Conservation (phyloP, 2,113 vertebrate genomes). For the Alethe castanea region DNA sequence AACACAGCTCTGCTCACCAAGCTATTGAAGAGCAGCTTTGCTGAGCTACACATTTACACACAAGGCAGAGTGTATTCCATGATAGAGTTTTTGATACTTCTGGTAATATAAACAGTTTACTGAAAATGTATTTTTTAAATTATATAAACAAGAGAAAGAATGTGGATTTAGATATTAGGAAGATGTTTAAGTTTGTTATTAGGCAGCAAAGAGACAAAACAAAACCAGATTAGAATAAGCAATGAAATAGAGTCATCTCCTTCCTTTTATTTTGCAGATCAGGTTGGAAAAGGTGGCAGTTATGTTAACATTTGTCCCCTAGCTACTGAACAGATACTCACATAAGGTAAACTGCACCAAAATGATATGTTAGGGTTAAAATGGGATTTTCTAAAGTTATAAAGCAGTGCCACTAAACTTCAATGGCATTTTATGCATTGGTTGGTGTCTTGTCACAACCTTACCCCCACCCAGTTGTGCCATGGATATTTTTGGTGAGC, state of each 20-base stretch:
- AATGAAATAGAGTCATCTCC: not conserved
- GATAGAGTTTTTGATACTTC: not conserved
- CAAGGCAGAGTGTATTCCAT: not conserved
- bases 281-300: not conserved
- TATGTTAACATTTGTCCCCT: not conserved
- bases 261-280: not conserved
- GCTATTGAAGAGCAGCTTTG: not conserved
- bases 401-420: not conserved
- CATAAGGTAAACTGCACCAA: not conserved
- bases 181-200: not conserved
- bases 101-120: not conserved
- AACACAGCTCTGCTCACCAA: not conserved
- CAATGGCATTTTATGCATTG: not conserved
- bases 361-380: not conserved
- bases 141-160: not conserved
- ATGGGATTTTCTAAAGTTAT: not conserved
- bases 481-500: not conserved
- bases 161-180: not conserved
- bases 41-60: not conserved
- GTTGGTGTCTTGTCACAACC: not conserved
- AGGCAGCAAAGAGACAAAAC: not conserved
- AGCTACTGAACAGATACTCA: conserved; percentile 22
- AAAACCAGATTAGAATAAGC: not conserved
- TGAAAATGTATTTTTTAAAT: not conserved
- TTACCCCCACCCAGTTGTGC: not conserved